Conservation (phyloP, 2,888 invertebrate genomes). For the Drosophila mayaguana region DNA sequence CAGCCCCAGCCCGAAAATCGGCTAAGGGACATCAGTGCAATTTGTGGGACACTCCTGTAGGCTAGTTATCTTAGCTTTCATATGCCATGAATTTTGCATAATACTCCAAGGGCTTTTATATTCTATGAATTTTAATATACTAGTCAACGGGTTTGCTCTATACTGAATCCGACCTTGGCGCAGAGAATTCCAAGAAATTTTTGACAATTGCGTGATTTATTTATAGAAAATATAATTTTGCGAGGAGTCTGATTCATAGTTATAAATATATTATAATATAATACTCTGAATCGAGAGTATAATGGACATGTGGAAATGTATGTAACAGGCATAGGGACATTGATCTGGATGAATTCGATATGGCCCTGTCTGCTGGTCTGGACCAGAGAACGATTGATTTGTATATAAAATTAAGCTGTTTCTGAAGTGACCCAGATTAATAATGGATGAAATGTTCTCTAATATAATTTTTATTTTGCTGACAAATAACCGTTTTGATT, state of each 20-base stretch:
- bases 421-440: no score
- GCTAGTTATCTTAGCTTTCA: slow-evolving; percentile 5
- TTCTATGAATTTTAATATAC: slow-evolving; percentile 4
- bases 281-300: not conserved
- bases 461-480: no score
- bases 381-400: no score
- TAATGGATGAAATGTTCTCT: no score
- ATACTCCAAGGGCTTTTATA: slow-evolving; percentile 1
- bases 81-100: slow-evolving; percentile 29
- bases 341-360: not conserved
- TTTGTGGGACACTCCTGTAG: slow-evolving; percentile 44
- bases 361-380: no score
- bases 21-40: slow-evolving; percentile 11
- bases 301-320: no score
- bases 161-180: not conserved
- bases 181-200: no score
- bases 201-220: not conserved
- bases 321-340: no score
- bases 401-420: not conserved
- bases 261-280: not conserved
- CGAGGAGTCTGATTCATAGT: not conserved
- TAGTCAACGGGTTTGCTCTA: not conserved
- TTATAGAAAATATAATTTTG: not conserved
- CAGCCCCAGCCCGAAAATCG: not conserved
- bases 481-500: no score